phyloP scores from a whole-genome alignment of 2,888 invertebrate genomes.

The Cheilosia vernalis region DNA sequence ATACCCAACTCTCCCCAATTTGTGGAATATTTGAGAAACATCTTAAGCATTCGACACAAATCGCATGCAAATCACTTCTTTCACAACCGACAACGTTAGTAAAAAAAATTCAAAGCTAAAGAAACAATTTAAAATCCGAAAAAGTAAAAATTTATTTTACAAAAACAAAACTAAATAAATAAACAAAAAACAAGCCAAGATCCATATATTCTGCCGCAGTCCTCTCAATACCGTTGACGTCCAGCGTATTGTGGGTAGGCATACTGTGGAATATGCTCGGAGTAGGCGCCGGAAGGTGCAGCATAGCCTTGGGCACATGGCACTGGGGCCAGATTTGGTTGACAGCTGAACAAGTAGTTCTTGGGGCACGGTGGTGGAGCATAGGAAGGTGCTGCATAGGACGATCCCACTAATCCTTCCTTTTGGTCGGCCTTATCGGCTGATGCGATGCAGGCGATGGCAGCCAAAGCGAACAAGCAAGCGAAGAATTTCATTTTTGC shows the following conservation, averaged over 20 bases:
- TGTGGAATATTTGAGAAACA: too few relatives aligned
- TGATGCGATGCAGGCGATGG: conserved; percentile 77
- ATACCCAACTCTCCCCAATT: too few relatives aligned
- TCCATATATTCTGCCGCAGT: conserved; percentile 18
- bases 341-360: conserved; percentile 80
- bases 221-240: conserved; percentile 30
- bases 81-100: background rate
- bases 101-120: background rate
- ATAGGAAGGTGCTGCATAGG: conserved; percentile 76
- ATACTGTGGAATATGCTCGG: conserved; percentile 77
- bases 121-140: background rate
- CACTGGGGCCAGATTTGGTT: conserved; percentile 79
- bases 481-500: conserved; percentile 79
- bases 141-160: background rate
- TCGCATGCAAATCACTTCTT: too few relatives aligned
- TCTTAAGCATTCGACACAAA: too few relatives aligned
- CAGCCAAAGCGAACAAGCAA: conserved; percentile 77
- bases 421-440: conserved; percentile 74
- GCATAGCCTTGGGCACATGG: conserved; percentile 76
- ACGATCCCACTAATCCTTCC: conserved; percentile 45
- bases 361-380: conserved; percentile 77
- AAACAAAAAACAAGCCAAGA: conserved; percentile 23
- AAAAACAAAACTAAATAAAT: conserved; percentile 16
- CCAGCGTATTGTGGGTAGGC: conserved; percentile 27
- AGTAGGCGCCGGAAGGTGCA: conserved; percentile 80